Evolutionary conservation across 2,113 vertebrate species (phyloP).

Genomic region (Isichthys henryi): DNA sequence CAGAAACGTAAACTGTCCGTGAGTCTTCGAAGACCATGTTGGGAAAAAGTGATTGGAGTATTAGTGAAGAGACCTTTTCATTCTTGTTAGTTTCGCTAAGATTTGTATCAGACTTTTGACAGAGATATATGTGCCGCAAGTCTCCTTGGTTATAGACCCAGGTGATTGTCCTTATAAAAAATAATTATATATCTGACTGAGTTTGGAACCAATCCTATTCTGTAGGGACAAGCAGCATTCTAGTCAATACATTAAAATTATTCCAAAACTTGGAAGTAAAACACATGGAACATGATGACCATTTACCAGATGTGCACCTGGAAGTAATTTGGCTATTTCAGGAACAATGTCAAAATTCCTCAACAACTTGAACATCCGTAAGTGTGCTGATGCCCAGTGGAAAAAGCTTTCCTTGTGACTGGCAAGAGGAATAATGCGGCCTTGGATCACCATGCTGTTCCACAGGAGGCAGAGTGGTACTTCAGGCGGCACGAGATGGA

Average conservation of each 20-base stretch:
- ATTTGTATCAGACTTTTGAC: background rate
- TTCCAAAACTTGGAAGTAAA: background rate
- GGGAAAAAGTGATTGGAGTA: background rate
- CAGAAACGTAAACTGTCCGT: background rate
- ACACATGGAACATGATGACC: background rate
- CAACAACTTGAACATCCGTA: too few relatives aligned
- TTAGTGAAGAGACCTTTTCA: background rate
- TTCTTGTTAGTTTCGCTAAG: background rate
- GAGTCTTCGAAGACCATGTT: background rate
- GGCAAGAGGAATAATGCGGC: background rate
- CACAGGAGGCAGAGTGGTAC: conserved; percentile 65
- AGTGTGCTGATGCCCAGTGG: background rate
- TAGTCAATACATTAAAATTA: background rate
- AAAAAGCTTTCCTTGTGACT: background rate
- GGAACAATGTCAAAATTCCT: background rate
- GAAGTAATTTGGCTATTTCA: background rate
- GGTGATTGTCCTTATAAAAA: background rate
- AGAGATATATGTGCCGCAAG: background rate
- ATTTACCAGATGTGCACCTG: background rate
- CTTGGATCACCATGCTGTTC: background rate
- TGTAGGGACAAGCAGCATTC: background rate
- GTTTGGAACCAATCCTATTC: background rate
- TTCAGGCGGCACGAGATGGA: conserved; percentile 74
- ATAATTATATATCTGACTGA: background rate
- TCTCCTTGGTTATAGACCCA: background rate